phyloP scores from a whole-genome alignment of 2,797 vertebrate genomes.

The Enteromius unitaeniatus region DNA sequence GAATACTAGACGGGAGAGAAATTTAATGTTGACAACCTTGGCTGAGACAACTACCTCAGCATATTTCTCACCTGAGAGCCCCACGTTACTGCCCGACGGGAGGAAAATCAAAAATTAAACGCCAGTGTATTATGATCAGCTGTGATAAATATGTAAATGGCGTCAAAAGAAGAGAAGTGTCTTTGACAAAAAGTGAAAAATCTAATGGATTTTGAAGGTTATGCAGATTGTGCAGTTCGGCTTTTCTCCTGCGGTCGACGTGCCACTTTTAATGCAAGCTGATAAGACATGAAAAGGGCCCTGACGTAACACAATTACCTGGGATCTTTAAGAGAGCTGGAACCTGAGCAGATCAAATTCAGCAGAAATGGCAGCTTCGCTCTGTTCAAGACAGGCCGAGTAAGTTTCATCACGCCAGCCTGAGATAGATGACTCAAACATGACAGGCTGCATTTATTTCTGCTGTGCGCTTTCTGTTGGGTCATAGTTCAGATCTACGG shows the following conservation, averaged over 20 bases:
- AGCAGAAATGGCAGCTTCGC: constrained; percentile 55
- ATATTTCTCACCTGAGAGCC: constrained; percentile 79
- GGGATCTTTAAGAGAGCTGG: constrained; percentile 44
- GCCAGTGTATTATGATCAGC: constrained; percentile 80
- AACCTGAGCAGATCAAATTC: constrained; percentile 51
- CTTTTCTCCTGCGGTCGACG: constrained; percentile 66
- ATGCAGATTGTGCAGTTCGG: constrained; percentile 80
- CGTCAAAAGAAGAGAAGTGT: constrained; percentile 78
- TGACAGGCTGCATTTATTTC: constrained; percentile 49
- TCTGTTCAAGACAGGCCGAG: constrained; percentile 44
- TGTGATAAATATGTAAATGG: constrained; percentile 94
- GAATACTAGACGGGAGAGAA: constrained; percentile 46
- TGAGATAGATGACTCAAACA: constrained; percentile 45
- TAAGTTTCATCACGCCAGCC: constrained; percentile 50
- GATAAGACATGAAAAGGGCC: constrained; percentile 71
- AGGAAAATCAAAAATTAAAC: constrained; percentile 72
- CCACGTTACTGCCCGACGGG: constrained; percentile 64
- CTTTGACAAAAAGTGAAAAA: constrained; percentile 87
- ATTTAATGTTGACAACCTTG: constrained; percentile 77
- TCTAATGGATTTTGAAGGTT: constrained; percentile 87
- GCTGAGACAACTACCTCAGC: constrained; percentile 78
- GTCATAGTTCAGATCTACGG: constrained; percentile 23
- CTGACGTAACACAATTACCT: constrained; percentile 79
- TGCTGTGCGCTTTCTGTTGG: constrained; percentile 27
- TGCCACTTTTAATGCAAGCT: constrained; percentile 67